Base-by-base conservation (phyloP, 1,140 invertebrate genomes). In the Streblospio benedicti region DNA sequence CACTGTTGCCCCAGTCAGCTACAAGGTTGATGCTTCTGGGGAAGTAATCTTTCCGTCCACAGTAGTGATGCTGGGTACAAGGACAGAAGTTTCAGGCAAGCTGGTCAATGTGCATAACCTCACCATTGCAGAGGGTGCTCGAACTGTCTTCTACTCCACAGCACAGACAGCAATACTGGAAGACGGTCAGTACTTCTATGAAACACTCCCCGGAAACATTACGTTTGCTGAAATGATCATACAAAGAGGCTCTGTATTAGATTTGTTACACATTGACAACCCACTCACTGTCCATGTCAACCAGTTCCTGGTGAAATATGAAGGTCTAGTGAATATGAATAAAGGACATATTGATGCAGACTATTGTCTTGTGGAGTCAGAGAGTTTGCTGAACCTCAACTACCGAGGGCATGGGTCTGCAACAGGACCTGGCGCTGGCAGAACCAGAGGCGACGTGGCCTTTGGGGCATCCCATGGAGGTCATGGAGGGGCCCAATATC, bases 1-100 rank as follows among this genome's bases (percentile, higher is more conserved):
- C 51, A 70, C 70, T 18, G 67, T 71, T 12, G 70, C 70, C n/a
- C 70, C 70, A 23, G 70, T 71, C 43, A 71, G 70, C 47, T 71
- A 69, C 53, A 62, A 59, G 33, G 63, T 70, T 35, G 68, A 71
- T 25, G 20, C 49, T 27, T 63, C 57, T 9, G 58, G 67, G 14
- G 68, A 70, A 33, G 65, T 71, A 23, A 55, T 66, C 20, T 56
- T 70, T 9, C 70, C 70, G 5, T 70, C 68, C 16, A 70, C 68
- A 4, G 66, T 68, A 9, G 65, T 69, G 30, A 51, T 71, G 61
- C 62, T 71, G n/a, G 70, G 70, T 2, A 71, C 70, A 9, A 56
- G 70, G 28, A 66, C 64, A 25, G 60, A 65, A n/a, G 60, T 70
- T 33, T 59, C 56, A 9, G 70, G 70, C 0, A 56, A 63, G 23